phyloP scores from a whole-genome alignment of 1,140 invertebrate species.

The Drosophila quadrilineata region DNA sequence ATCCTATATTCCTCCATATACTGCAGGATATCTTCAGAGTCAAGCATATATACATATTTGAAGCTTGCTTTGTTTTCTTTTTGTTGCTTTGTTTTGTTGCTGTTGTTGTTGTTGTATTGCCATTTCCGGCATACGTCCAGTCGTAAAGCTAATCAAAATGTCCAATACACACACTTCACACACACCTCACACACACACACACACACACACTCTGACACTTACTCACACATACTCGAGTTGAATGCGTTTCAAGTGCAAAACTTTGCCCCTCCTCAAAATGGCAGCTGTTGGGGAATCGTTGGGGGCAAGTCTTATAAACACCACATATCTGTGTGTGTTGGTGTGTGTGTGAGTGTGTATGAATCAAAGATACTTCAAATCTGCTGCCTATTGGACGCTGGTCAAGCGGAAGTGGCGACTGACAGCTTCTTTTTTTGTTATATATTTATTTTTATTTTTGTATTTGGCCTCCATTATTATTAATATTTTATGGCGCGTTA shows the following conservation, averaged over 20 bases:
- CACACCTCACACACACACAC: slow-evolving; percentile 23
- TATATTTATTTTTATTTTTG: no score
- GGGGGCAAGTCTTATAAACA: no score
- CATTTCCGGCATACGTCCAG: slow-evolving; percentile 57
- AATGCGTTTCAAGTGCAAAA: slow-evolving; percentile 60
- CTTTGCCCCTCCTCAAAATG: slow-evolving; percentile 33
- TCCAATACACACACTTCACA: slow-evolving; percentile 52
- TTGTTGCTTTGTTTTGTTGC: slow-evolving; percentile 3
- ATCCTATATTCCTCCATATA: neutral
- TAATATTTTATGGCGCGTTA: slow-evolving; percentile 54
- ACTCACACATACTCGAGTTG: slow-evolving; percentile 14
- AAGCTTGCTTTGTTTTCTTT: slow-evolving; percentile 12
- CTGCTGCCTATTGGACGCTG: slow-evolving; percentile 16
- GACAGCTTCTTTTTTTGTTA: slow-evolving; percentile 23
- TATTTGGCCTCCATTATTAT: slow-evolving; percentile 45
- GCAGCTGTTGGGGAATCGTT: no score
- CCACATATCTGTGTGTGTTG: neutral
- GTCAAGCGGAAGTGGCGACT: slow-evolving; percentile 45
- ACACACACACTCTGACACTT: slow-evolving; percentile 32
- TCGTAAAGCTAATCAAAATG: slow-evolving; percentile 73
- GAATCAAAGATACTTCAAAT: slow-evolving; percentile 31
- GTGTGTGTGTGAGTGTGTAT: slow-evolving; percentile 6
- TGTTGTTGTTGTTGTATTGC: slow-evolving; percentile 22
- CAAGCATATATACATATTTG: slow-evolving; percentile 18
- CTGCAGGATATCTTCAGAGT: slow-evolving; percentile 20